phyloP scores from a whole-genome alignment of 2,888 invertebrate species.

The Poecilobothrus nobilitatus region DNA sequence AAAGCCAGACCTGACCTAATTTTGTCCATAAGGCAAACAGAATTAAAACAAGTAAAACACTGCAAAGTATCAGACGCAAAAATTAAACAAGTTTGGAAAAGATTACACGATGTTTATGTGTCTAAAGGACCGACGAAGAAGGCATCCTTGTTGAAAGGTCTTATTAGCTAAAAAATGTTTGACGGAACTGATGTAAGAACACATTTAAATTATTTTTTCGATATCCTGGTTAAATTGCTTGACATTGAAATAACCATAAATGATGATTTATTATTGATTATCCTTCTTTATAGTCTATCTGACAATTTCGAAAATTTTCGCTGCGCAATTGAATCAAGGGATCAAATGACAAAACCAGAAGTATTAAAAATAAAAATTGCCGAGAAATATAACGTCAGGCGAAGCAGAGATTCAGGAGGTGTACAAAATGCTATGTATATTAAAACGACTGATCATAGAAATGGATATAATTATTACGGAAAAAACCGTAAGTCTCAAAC shows the following conservation, averaged over 20 bases:
- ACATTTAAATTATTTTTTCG: slow-evolving; percentile 34
- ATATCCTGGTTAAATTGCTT: slow-evolving; percentile 31
- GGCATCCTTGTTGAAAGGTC: no score
- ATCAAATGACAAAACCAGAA: slow-evolving; percentile 24
- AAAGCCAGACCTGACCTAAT: no score
- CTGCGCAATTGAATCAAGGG: slow-evolving; percentile 35
- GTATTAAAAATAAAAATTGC: slow-evolving; percentile 23
- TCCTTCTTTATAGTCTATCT: slow-evolving; percentile 34
- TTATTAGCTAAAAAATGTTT: no score
- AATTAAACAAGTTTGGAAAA: no score
- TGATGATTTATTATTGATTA: slow-evolving; percentile 30
- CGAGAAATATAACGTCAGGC: slow-evolving; percentile 22
- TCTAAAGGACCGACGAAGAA: no score
- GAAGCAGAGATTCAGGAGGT: slow-evolving; percentile 16
- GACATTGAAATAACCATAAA: slow-evolving; percentile 33
- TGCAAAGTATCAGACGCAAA: no score
- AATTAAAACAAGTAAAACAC: no score
- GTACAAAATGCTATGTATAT: slow-evolving; percentile 2
- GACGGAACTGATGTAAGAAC: slow-evolving; percentile 33
- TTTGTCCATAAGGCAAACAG: no score
- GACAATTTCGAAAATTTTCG: slow-evolving; percentile 32
- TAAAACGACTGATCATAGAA: no score
- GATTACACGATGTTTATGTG: no score
- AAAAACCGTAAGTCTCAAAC: no score
- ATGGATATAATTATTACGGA: no score